phyloP scores from a whole-genome alignment of 1,140 invertebrate genomes.

The Neotoxoptera formosana region DNA sequence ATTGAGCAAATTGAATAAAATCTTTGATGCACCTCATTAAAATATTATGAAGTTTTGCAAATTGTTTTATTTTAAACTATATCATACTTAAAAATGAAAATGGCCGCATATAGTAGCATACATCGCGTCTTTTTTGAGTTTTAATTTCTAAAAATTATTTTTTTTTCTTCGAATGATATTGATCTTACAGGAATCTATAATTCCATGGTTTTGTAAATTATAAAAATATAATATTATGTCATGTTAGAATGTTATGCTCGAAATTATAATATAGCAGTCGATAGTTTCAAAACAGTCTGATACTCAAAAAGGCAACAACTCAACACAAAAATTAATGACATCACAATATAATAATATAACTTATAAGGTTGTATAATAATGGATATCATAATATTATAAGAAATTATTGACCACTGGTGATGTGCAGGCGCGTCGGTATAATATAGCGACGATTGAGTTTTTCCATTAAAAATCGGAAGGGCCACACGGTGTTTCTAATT shows the following conservation, averaged over 20 bases:
- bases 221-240: neutral
- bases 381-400: neutral
- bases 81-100: too few relatives aligned
- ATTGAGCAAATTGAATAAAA: too few relatives aligned
- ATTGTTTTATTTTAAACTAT: too few relatives aligned
- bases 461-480: conserved; percentile 52
- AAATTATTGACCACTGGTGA: neutral
- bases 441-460: conserved; percentile 48
- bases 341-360: too few relatives aligned
- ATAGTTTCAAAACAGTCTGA: neutral
- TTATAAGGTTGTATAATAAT: neutral
- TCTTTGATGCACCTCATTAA: too few relatives aligned
- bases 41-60: too few relatives aligned
- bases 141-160: too few relatives aligned
- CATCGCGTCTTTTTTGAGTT: too few relatives aligned
- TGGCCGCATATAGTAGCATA: too few relatives aligned
- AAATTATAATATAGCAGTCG: too few relatives aligned
- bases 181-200: neutral
- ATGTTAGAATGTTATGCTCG: too few relatives aligned
- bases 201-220: neutral
- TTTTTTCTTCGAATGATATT: neutral
- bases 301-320: neutral
- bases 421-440: neutral
- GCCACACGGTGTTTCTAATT: conserved; percentile 51
- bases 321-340: neutral